Base-by-base conservation (phyloP, 2,797 vertebrate genomes). In the Pygocentrus nattereri region DNA sequence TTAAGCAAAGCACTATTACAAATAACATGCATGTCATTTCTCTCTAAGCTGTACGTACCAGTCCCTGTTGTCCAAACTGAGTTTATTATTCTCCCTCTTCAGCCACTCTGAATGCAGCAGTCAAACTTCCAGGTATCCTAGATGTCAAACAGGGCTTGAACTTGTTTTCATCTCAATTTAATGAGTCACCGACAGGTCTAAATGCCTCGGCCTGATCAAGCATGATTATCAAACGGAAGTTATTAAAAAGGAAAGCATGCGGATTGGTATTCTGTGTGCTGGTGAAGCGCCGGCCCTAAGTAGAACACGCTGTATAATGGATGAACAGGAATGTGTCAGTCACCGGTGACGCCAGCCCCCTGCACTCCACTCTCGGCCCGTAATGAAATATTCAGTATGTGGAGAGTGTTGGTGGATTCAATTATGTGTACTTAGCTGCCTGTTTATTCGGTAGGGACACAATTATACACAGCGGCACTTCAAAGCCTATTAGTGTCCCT, bases 331-430 rank as follows among this genome's bases (percentile, higher is more conserved):
- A 78, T 30, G 58, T 80, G 81, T 86, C 83, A 82, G 76, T 86
- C 87, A 78, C 79, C 72, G 30, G 25, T 10, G 23, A 77, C 21
- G 58, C 49, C 76, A 34, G 49, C 44, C 71, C 11, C 5, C 44
- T 19, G 31, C 38, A 73, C 74, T 69, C 27, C 69, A 44, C 74
- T 75, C 56, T 76, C 47, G 49, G 61, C 70, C 41, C 19, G 21
- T 64, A 80, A 86, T 88, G 81, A 87, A 86, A 87, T 82, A 85
- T 87, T 86, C 81, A 84, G 73, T 31, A 64, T 64, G 69, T 75
- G 67, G 58, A 84, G 80, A 87, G 76, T 82, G 78, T 71, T 80
- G 64, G 82, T 84, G 64, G 76, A 85, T 84, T 86, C 68, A 84
- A 83, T 85, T 83, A 83, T 82, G 83, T 84, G 74, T 80, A 81